Evolutionary conservation across 2,113 vertebrate species (phyloP), one percentile per base, ranked within the genome.

Genomic region (Prunella himalayana): DNA sequence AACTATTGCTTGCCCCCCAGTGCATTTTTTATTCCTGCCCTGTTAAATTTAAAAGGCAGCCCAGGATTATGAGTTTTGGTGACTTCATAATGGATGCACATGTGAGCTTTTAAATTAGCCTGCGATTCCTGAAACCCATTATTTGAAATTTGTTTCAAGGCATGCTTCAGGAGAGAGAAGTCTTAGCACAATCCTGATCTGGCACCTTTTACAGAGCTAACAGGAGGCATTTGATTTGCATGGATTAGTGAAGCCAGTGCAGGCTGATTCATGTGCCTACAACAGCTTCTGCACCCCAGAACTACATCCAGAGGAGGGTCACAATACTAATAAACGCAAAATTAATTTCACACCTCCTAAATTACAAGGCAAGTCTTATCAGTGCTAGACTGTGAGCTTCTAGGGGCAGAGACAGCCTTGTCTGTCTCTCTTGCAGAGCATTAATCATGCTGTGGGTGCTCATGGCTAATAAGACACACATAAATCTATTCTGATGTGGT

Each of bases 401-500:
- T 45, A 33, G 60, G 76, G 90, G 72, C 92, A 88, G 76, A 94
- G 72, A 63, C 11, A 2, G 76, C 69, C 80, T 90, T 82, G 82
- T 39, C 86, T 93, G 72, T 42, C 56, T 96, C 51, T 81, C 64
- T 50, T 60, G 69, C 15, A 86, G 49, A 88, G 80, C 83, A 92
- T 96, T 93, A 96, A 94, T 96, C 92, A 92, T 61, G 76, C n/a
- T 96, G 92, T 33, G 90, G 86, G 72, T 92, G 82, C 90, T 95
- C 68, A 92, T 0, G 1, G 88, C 92, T 93, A 96, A 92, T 86
- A 92, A 81, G 88, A 78, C 19, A 0, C 85, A 82, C 31, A 77
- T 77, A 90, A 68, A 86, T 89, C 92, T 87, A 51, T 84, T 95
- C 81, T 82, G 90, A 75, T 95, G 82, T 94, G 91, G 92, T 47